phyloP scores from a whole-genome alignment of 2,888 invertebrate genomes.

The Antitype chi region DNA sequence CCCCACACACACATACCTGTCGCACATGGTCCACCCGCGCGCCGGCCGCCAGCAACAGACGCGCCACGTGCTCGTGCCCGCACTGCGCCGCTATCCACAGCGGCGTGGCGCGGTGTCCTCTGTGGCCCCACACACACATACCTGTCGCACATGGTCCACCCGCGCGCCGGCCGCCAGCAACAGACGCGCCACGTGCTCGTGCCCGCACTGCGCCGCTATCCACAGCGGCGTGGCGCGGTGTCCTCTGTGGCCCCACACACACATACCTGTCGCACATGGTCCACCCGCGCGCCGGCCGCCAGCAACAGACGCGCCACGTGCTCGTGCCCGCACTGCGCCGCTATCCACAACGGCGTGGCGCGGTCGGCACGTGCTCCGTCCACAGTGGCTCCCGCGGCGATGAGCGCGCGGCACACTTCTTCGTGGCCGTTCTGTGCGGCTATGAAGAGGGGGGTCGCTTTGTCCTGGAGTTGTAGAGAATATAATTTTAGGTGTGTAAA shows the following conservation, averaged over 20 bases:
- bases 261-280: slow-evolving; percentile 94
- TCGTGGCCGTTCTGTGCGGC: slow-evolving; percentile 98
- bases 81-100: too few species aligned
- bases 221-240: slow-evolving; percentile 97
- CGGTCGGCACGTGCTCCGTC: slow-evolving; percentile 95
- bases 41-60: too few species aligned
- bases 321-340: slow-evolving; percentile 98
- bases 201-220: slow-evolving; percentile 97
- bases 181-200: too few species aligned
- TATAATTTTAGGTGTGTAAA: neutral
- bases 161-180: too few species aligned
- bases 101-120: too few species aligned
- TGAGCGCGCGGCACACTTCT: slow-evolving; percentile 93
- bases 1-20: too few species aligned
- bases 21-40: too few species aligned
- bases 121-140: too few species aligned
- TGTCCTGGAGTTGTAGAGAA: slow-evolving; percentile 91
- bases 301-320: slow-evolving; percentile 94
- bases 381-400: slow-evolving; percentile 93
- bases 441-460: slow-evolving; percentile 97
- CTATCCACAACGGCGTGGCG: slow-evolving; percentile 98
- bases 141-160: too few species aligned
- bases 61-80: too few species aligned
- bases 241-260: slow-evolving; percentile 93
- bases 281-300: slow-evolving; percentile 94